Evolutionary conservation across 2,797 vertebrate genomes (phyloP).

Genomic region (Catharus ustulatus): DNA sequence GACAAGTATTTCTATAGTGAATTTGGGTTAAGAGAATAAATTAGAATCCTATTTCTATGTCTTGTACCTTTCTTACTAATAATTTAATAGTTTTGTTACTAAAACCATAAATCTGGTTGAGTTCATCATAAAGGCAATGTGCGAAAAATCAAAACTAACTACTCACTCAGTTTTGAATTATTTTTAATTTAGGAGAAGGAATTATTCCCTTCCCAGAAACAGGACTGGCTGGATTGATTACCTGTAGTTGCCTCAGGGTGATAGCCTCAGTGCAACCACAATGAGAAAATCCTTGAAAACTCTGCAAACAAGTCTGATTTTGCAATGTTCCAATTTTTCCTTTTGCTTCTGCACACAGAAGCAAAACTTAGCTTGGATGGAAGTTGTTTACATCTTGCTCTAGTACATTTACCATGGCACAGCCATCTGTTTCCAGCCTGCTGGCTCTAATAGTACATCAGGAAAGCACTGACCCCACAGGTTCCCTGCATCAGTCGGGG

Average conservation of each 20-base stretch:
- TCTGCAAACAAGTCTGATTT: accelerated
- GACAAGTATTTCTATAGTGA: not conserved
- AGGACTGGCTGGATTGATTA: not conserved
- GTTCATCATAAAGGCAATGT: not conserved
- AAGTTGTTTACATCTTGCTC: not conserved
- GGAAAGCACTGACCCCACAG: not conserved
- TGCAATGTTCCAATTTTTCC: not conserved
- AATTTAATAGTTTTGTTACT: not conserved
- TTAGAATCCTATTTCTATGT: not conserved
- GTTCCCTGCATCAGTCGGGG: not conserved
- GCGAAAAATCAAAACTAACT: not conserved
- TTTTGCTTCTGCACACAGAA: not conserved
- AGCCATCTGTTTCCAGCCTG: constrained; percentile 18
- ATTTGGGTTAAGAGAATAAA: not conserved
- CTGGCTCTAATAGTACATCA: not conserved
- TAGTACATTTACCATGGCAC: not conserved
- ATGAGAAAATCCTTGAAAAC: not conserved
- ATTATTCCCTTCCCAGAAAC: not conserved
- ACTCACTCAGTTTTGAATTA: not conserved
- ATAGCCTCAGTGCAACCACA: not conserved
- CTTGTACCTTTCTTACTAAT: not conserved
- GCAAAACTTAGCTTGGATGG: not conserved
- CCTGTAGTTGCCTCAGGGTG: not conserved
- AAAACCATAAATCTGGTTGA: not conserved
- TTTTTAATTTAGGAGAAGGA: not conserved